Conservation (phyloP, 2,888 invertebrate genomes). For the Brachyopa scutellaris region DNA sequence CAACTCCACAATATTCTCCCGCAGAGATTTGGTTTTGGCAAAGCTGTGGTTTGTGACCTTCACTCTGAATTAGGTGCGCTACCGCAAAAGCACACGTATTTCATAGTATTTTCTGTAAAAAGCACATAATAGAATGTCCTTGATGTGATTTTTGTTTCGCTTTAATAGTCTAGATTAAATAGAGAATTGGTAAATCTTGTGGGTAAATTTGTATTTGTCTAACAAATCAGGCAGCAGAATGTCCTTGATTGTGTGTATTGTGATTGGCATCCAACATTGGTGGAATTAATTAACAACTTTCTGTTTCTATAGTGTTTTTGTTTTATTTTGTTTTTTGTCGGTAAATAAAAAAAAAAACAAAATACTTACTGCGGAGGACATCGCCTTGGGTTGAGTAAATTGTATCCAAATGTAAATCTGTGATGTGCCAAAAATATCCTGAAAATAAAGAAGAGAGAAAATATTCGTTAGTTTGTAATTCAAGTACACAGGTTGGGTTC, state of each 20-base stretch:
- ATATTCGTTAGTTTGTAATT: background rate
- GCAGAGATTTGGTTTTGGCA: too few relatives aligned
- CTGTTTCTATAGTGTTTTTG: too few relatives aligned
- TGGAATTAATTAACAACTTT: slow-evolving; percentile 11
- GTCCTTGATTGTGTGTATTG: slow-evolving; percentile 4
- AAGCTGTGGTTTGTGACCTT: background rate
- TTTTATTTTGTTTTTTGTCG: background rate
- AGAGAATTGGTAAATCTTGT: background rate
- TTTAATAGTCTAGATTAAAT: background rate
- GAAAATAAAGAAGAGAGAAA: slow-evolving; percentile 81
- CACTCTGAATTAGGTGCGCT: background rate
- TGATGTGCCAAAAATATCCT: slow-evolving; percentile 98
- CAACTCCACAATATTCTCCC: slow-evolving; percentile 4
- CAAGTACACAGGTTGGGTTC: too few relatives aligned
- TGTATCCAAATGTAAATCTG: slow-evolving; percentile 95
- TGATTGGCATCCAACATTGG: background rate
- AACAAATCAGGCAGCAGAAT: background rate
- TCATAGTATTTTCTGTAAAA: slow-evolving; percentile 6
- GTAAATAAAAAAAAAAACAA: background rate
- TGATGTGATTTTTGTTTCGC: slow-evolving; percentile 15
- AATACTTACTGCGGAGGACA: slow-evolving; percentile 88
- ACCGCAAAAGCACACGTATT: background rate
- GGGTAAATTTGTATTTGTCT: background rate
- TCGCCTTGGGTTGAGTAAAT: slow-evolving; percentile 90
- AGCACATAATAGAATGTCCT: slow-evolving; percentile 12